phyloP scores from a whole-genome alignment of 2,113 vertebrate genomes.

The Ptychochromis oligacanthus region DNA sequence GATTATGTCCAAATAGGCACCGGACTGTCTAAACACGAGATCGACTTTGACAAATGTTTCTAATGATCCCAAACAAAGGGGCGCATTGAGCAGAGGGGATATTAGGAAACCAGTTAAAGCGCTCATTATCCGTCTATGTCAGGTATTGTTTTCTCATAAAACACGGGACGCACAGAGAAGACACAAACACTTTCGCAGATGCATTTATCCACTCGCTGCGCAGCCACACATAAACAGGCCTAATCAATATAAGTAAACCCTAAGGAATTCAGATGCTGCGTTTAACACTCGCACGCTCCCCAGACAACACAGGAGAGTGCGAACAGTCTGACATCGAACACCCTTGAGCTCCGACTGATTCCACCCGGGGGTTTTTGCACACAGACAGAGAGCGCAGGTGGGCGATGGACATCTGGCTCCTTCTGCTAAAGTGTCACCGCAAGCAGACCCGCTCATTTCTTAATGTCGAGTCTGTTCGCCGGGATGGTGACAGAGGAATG shows the following conservation, averaged over 20 bases:
- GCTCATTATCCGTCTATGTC: slow-evolving; percentile 15
- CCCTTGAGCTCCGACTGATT: slow-evolving; percentile 47
- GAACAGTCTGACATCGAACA: slow-evolving; percentile 58
- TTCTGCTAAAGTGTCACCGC: slow-evolving; percentile 23
- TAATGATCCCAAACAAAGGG: slow-evolving; percentile 43
- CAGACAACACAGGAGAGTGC: slow-evolving; percentile 25
- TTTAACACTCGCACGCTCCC: slow-evolving; percentile 58
- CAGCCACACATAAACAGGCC: neutral
- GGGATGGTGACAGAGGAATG: slow-evolving; percentile 5
- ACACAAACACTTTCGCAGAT: slow-evolving; percentile 13
- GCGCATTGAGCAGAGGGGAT: slow-evolving; percentile 32
- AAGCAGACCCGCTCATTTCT: slow-evolving; percentile 18
- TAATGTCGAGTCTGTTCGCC: slow-evolving; percentile 17
- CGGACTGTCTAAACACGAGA: slow-evolving; percentile 56
- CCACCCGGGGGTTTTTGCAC: neutral
- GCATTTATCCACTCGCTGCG: neutral
- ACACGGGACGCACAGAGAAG: slow-evolving; percentile 8
- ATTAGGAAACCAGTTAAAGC: slow-evolving; percentile 19
- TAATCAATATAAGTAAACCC: slow-evolving; percentile 48
- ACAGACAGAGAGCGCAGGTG: slow-evolving; percentile 49
- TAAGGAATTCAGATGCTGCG: slow-evolving; percentile 35
- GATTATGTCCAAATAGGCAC: slow-evolving; percentile 45
- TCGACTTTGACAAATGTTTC: slow-evolving; percentile 50
- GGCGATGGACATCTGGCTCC: slow-evolving; percentile 59
- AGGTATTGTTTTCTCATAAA: slow-evolving; percentile 27